These are phyloP conservation scores for Teleopsis dalmanni DNA, from an alignment of 1,140 invertebrate genomes.

Conservation along the genomic window DNA sequence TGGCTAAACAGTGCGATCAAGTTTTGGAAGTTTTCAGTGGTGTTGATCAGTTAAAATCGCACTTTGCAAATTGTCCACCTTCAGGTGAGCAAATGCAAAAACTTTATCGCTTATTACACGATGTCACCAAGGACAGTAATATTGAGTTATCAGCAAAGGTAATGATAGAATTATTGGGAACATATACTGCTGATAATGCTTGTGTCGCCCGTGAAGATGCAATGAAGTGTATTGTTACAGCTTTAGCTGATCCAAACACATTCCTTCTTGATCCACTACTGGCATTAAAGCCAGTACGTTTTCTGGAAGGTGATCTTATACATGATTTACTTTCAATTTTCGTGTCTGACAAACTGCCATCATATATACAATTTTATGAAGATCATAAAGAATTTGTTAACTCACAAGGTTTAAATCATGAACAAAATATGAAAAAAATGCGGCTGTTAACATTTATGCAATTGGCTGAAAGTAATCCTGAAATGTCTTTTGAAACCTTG, in stretches of 20 bases:
- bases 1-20: slow-evolving; percentile 79
- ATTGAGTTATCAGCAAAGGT: slow-evolving; percentile 89
- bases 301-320: slow-evolving; percentile 91
- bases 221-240: slow-evolving; percentile 90
- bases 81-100: slow-evolving; percentile 90
- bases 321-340: slow-evolving; percentile 94
- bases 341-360: slow-evolving; percentile 84
- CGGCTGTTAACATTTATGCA: slow-evolving; percentile 93
- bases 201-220: slow-evolving; percentile 94
- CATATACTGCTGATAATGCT: slow-evolving; percentile 94
- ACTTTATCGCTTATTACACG: slow-evolving; percentile 78
- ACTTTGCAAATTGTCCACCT: slow-evolving; percentile 74
- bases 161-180: slow-evolving; percentile 92
- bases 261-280: slow-evolving; percentile 91
- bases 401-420: slow-evolving; percentile 84
- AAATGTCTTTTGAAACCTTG: slow-evolving; percentile 83
- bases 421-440: slow-evolving; percentile 96
- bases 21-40: slow-evolving; percentile 73
- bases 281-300: slow-evolving; percentile 87
- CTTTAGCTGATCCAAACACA: slow-evolving; percentile 88
- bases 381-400: slow-evolving; percentile 90
- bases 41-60: slow-evolving; percentile 73
- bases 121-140: slow-evolving; percentile 64
- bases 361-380: slow-evolving; percentile 87
- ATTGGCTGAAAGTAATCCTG: slow-evolving; percentile 82